Evolutionary conservation across 2,113 vertebrate genomes (phyloP).

Genomic region (Ceyx melanurus): DNA sequence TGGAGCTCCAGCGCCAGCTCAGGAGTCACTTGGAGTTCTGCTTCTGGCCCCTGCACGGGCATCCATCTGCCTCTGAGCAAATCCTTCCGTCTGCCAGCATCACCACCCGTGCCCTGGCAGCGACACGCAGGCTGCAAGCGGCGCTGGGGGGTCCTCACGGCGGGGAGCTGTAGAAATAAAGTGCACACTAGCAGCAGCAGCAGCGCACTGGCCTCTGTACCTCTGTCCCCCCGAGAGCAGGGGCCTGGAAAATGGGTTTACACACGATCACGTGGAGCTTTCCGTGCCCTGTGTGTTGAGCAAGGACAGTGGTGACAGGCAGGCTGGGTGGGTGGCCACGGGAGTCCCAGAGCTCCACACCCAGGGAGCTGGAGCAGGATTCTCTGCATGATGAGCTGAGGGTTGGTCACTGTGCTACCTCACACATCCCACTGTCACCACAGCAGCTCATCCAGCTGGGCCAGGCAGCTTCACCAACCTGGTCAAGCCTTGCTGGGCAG

Average conservation of each 20-base stretch:
- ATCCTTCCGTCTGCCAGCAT: neutral
- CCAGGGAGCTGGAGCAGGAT: neutral
- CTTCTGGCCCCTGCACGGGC: neutral
- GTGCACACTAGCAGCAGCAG: conserved; percentile 33
- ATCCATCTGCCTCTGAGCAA: neutral
- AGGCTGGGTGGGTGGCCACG: neutral
- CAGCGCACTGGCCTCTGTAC: neutral
- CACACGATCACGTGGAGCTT: fast-evolving
- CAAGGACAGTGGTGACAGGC: neutral
- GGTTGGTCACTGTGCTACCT: neutral
- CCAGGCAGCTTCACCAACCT: neutral
- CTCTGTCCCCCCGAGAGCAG: neutral
- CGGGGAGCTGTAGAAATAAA: conserved; percentile 10
- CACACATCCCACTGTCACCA: neutral
- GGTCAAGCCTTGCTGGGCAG: neutral
- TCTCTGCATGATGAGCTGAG: neutral
- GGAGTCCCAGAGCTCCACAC: neutral
- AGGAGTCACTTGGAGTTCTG: neutral
- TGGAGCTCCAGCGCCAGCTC: fast-evolving
- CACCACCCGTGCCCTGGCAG: neutral
- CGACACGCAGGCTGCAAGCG: neutral
- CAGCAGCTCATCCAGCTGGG: neutral
- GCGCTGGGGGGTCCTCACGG: neutral
- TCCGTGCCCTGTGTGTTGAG: too few relatives aligned
- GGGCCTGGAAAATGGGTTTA: neutral